Base-by-base conservation (phyloP, 2,113 vertebrate genomes). In the Chelonoidis abingdonii region DNA sequence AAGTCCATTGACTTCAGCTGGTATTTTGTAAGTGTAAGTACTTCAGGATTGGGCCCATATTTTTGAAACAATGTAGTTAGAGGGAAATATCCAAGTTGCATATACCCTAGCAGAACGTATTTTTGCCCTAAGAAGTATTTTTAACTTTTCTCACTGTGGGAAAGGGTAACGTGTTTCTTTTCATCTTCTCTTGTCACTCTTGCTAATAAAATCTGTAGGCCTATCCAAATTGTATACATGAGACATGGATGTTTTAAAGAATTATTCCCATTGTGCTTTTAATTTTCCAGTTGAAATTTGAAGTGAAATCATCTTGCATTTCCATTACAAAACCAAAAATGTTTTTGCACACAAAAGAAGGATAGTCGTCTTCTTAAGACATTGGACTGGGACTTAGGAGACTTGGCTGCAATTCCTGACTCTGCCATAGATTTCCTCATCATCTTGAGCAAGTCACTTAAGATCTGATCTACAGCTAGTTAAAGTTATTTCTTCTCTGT, bases 241-340 rank as follows among this genome's bases (percentile, higher is more conserved):
- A 35, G 38, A 76, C 41, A 24, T 22, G 19, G 21, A 17, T 10
- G 1, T 29, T 84, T 49, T 56, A 54, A 88, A 95, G 50, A 75
- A n/a, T 84, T 44, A 24, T 85, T 81, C 21, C 50, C 57, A 12
- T 76, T 14, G 8, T 80, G 84, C 44, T 85, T 89, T 78, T 84
- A 6, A 38, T 44, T 93, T 96, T 94, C 38, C 59, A 5, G 8
- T 80, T 53, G 89, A 83, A 92, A 97, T 94, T 21, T 87, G 78
- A 31, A 79, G 62, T 19, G 59, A 59, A 29, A 95, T 81, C 84
- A 19, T 75, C 65, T 87, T 82, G 4, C 59, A 41, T 91, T 93
- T 95, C 86, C 53, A 59, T 90, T 79, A 92, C 41, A 92, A 94
- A 83, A 96, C 89, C 59, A 89, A 96, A 91, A 93, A 86, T 4